Conservation (phyloP, 2,888 invertebrate genomes). For the Callinectes sapidus region DNA sequence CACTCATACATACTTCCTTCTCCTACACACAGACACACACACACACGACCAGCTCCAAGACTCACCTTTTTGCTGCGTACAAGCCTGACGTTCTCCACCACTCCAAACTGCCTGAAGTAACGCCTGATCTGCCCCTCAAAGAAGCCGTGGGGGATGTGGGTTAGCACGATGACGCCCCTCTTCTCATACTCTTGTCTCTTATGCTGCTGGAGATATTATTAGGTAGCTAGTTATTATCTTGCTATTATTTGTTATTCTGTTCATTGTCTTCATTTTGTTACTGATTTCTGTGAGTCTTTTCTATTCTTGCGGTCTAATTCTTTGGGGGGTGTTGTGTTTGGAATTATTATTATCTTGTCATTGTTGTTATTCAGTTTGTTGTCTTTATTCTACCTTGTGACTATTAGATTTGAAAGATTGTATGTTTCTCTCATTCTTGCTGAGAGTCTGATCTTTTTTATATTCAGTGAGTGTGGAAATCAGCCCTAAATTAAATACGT, state of each 20-base stretch:
- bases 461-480: neutral
- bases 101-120: slow-evolving; percentile 40
- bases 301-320: no score
- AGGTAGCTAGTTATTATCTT: no score
- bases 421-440: no score
- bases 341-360: neutral
- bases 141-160: slow-evolving; percentile 39
- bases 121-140: neutral
- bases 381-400: neutral
- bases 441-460: no score
- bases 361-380: neutral
- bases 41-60: neutral
- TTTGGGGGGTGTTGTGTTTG: no score
- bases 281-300: no score
- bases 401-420: neutral
- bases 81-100: neutral
- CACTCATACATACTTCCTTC: no score
- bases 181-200: neutral
- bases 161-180: neutral
- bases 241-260: no score
- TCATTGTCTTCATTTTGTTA: no score
- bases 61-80: slow-evolving; percentile 40
- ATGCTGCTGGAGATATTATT: neutral
- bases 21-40: neutral
- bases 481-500: neutral